Conservation (phyloP, 2,888 invertebrate species). For the Chrysodeixis includens region DNA sequence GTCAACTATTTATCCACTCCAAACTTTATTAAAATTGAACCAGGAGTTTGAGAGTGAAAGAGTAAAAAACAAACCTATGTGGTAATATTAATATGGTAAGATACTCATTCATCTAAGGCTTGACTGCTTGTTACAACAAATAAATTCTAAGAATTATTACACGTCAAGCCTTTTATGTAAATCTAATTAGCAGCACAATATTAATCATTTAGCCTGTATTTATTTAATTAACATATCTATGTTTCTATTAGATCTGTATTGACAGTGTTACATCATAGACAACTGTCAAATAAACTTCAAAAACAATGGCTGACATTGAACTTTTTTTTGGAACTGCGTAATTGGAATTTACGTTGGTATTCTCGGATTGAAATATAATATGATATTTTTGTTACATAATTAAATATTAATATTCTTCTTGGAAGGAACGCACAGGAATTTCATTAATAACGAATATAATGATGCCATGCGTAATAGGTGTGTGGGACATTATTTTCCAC, state of each 20-base stretch:
- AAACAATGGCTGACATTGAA: neutral
- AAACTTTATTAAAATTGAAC: too few relatives aligned
- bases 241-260: neutral
- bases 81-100: too few relatives aligned
- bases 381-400: too few relatives aligned
- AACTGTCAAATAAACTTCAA: neutral
- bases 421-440: too few relatives aligned
- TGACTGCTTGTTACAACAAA: neutral
- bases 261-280: neutral
- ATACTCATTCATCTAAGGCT: neutral
- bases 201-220: conserved; percentile 1
- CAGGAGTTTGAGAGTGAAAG: too few relatives aligned
- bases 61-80: too few relatives aligned
- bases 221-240: neutral
- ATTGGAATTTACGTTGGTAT: neutral
- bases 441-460: too few relatives aligned
- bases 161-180: neutral
- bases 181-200: conserved; percentile 1
- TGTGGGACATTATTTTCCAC: neutral
- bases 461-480: neutral
- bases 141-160: neutral
- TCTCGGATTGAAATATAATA: neutral
- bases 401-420: too few relatives aligned
- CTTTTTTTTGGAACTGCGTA: neutral
- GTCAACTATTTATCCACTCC: too few relatives aligned